Evolutionary conservation across 2,888 invertebrate genomes (phyloP).

Genomic region (Lymantria monacha): DNA sequence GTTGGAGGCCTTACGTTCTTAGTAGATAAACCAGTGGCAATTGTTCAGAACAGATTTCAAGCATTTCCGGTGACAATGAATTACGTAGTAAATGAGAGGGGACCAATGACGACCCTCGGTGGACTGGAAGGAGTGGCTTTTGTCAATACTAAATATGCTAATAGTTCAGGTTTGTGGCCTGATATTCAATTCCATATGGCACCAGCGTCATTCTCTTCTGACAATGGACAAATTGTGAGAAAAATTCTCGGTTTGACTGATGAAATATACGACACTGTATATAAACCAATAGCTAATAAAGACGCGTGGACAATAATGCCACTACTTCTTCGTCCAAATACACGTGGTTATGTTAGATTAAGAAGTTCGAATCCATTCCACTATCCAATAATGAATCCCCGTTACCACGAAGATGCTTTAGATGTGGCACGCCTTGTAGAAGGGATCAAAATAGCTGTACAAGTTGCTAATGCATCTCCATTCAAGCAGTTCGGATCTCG

Average conservation of each 20-base stretch:
- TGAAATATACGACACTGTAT: slow-evolving; percentile 89
- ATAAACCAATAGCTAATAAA: slow-evolving; percentile 89
- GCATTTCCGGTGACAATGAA: slow-evolving; percentile 91
- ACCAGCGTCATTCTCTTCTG: slow-evolving; percentile 92
- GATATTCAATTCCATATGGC: slow-evolving; percentile 97
- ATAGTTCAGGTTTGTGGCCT: slow-evolving; percentile 89
- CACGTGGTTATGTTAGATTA: slow-evolving; percentile 89
- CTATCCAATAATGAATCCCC: slow-evolving; percentile 94
- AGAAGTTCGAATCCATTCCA: slow-evolving; percentile 92
- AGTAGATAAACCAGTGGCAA: slow-evolving; percentile 91
- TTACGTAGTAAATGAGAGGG: slow-evolving; percentile 89
- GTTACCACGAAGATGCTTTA: slow-evolving; percentile 92
- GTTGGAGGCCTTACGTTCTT: slow-evolving; percentile 91
- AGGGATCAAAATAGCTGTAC: slow-evolving; percentile 89
- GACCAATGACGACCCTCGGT: slow-evolving; percentile 93
- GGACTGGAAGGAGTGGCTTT: slow-evolving; percentile 95
- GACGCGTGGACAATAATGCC: slow-evolving; percentile 94
- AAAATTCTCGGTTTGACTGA: slow-evolving; percentile 92
- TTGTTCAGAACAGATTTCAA: slow-evolving; percentile 90
- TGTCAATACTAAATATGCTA: slow-evolving; percentile 92
- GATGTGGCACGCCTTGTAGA: slow-evolving; percentile 92
- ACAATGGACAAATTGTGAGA: slow-evolving; percentile 87
- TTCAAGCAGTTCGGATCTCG: slow-evolving; percentile 91
- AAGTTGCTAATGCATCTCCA: slow-evolving; percentile 88
- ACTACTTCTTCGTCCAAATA: slow-evolving; percentile 89